Percentiles rank a stretch among this genome's conserved stretches.
These are phyloP conservation scores for Drosophila oshimai DNA, from an alignment of 1,140 invertebrate genomes.

Conservation along the genomic window DNA sequence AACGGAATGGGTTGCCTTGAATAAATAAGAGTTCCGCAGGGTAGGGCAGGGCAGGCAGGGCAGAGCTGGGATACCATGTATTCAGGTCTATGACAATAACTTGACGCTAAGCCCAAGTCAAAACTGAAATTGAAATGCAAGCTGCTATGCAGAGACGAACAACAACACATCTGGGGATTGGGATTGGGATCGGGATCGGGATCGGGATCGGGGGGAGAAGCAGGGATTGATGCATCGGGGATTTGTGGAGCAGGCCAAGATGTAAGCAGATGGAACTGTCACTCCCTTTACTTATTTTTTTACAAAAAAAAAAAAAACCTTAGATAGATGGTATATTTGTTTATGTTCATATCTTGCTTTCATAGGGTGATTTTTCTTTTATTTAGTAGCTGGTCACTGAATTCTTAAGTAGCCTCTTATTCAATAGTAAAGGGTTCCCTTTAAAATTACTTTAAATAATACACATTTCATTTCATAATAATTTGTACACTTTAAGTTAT, in stretches of 20 bases:
- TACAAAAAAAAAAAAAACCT: background rate
- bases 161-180: slow-evolving; percentile 5
- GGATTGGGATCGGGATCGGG: background rate
- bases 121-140: slow-evolving; percentile 63
- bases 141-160: background rate
- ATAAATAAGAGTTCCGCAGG: slow-evolving; percentile 17
- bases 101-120: slow-evolving; percentile 50
- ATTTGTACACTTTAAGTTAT: too few species aligned
- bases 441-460: too few species aligned
- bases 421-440: too few species aligned
- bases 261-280: background rate
- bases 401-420: too few species aligned
- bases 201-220: background rate
- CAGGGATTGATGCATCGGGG: slow-evolving; percentile 9
- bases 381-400: too few species aligned
- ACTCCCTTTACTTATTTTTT: background rate
- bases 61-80: slow-evolving; percentile 26
- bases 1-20: slow-evolving; percentile 4
- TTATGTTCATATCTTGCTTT: too few species aligned
- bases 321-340: background rate
- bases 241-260: background rate
- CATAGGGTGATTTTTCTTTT: too few species aligned
- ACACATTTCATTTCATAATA: too few species aligned
- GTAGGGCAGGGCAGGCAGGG: background rate
- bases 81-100: slow-evolving; percentile 60